phyloP scores from a whole-genome alignment of 1,140 invertebrate genomes.

The Tetramorium parvispinum region DNA sequence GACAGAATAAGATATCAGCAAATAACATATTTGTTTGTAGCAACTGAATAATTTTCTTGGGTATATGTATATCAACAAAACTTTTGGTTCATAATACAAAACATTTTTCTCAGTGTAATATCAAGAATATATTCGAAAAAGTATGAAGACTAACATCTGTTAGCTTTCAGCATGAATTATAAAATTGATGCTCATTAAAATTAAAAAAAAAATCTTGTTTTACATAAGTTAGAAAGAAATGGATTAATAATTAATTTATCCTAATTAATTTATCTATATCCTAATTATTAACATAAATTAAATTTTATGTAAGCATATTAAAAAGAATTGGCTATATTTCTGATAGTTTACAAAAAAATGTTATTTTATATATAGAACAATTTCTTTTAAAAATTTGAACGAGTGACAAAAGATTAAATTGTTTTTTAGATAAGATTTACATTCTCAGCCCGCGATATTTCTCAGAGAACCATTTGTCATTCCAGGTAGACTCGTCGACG shows the following conservation, averaged over 20 bases:
- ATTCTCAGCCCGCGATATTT: background rate
- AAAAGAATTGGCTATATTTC: background rate
- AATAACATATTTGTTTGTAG: too few species aligned
- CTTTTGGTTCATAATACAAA: too few species aligned
- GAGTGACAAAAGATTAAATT: background rate
- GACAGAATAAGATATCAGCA: too few species aligned
- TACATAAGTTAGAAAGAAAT: background rate
- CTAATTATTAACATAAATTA: background rate
- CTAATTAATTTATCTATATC: background rate
- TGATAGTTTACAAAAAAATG: background rate
- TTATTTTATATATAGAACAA: background rate
- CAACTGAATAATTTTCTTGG: too few species aligned
- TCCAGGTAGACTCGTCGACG: constrained; percentile 87
- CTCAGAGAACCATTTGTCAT: constrained; percentile 18
- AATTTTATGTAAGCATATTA: background rate
- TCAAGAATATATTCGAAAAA: too few species aligned
- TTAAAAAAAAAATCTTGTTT: background rate
- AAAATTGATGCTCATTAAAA: too few species aligned
- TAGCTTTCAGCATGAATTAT: too few species aligned
- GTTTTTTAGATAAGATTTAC: background rate
- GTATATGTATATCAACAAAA: too few species aligned
- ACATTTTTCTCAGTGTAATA: too few species aligned
- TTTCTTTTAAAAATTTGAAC: background rate
- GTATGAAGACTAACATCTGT: too few species aligned
- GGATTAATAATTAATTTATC: background rate